Conservation (phyloP, 1,140 invertebrate genomes). For the Calephelis nemesis region DNA sequence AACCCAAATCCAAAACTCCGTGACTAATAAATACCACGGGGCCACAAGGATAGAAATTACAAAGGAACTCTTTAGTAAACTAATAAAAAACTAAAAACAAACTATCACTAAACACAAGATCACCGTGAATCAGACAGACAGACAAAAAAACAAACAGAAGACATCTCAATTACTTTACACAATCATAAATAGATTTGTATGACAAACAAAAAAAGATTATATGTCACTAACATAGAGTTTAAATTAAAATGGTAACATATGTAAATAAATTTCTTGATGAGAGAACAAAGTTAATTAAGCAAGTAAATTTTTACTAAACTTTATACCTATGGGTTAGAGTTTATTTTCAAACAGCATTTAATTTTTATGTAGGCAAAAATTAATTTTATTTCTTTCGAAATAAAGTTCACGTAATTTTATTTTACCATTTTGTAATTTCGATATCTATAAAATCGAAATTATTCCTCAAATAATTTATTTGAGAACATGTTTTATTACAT, state of each 20-base stretch:
- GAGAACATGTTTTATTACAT: constrained; percentile 31
- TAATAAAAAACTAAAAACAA: constrained; percentile 42
- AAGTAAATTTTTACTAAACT: constrained; percentile 2
- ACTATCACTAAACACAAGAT: constrained; percentile 42
- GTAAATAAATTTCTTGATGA: constrained; percentile 12
- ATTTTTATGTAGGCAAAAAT: constrained; percentile 11
- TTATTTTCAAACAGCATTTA: neutral
- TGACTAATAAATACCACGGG: neutral
- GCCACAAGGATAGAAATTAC: constrained; percentile 25
- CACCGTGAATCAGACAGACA: constrained; percentile 42
- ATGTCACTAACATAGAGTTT: neutral
- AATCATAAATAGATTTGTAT: constrained; percentile 28
- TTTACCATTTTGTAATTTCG: constrained; percentile 9
- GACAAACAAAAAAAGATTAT: neutral
- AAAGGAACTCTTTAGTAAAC: constrained; percentile 32
- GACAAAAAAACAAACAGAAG: constrained; percentile 49
- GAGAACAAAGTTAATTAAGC: constrained; percentile 17
- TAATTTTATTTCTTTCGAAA: constrained; percentile 11
- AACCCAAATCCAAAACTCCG: neutral
- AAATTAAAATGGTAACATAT: constrained; percentile 12
- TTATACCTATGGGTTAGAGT: neutral
- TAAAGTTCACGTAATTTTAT: constrained; percentile 22
- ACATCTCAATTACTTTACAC: constrained; percentile 66
- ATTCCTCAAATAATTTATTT: constrained; percentile 9
- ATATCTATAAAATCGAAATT: constrained; percentile 1